These are phyloP conservation scores for Orchesella cincta DNA, from an alignment of 1,140 invertebrate species.

Conservation along the genomic window DNA sequence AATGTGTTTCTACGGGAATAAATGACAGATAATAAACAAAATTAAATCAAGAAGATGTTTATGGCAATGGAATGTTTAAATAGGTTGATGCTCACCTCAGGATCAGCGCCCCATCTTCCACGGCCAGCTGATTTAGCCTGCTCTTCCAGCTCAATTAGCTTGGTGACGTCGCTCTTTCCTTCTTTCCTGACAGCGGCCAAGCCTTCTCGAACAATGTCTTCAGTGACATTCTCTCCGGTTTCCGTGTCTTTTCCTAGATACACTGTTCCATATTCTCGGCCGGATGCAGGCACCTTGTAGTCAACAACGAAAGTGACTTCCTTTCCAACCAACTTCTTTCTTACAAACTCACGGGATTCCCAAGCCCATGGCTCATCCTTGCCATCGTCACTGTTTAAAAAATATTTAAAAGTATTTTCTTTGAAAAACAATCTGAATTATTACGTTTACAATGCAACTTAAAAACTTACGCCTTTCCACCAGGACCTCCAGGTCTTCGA, in stretches of 20 bases:
- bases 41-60: no score
- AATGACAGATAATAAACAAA: no score
- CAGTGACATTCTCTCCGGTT: conserved; percentile 81
- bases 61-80: no score
- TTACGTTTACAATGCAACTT: no score
- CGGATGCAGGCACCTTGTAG: conserved; percentile 60
- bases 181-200: conserved; percentile 79
- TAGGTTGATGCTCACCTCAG: no score
- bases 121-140: conserved; percentile 80
- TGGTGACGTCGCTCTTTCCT: conserved; percentile 66
- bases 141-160: conserved; percentile 85
- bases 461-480: conserved; percentile 62
- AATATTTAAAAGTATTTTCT: no score
- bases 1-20: conserved; percentile 70
- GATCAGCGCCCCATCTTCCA: conserved; percentile 71
- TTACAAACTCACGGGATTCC: conserved; percentile 91
- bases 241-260: conserved; percentile 79
- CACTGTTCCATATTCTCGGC: conserved; percentile 83
- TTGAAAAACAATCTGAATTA: no score
- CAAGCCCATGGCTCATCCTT: conserved; percentile 93
- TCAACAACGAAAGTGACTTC: conserved; percentile 73
- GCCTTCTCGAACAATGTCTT: conserved; percentile 83
- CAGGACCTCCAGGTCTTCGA: conserved; percentile 61
- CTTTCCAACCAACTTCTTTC: conserved; percentile 88
- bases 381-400: conserved; percentile 64